A percentile compares a stretch with the other conserved stretches of the same genome.
These are phyloP conservation scores for Melospiza melodia DNA, from an alignment of 2,113 vertebrate species.

Conservation along the genomic window DNA sequence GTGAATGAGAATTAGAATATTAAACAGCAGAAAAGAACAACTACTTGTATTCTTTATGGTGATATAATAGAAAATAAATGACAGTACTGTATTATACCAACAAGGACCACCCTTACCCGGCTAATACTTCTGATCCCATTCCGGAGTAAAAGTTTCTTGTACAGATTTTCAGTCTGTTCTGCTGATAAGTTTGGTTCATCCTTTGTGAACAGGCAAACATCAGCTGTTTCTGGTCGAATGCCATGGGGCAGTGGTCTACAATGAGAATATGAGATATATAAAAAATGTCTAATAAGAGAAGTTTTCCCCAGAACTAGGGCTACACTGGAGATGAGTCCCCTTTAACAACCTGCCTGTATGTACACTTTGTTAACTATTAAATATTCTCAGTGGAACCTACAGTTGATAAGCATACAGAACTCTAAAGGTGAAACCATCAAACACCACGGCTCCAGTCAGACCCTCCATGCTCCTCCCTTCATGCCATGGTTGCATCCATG, in stretches of 20 bases:
- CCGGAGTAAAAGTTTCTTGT: constrained; percentile 82
- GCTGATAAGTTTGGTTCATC: constrained; percentile 80
- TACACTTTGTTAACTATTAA: not conserved
- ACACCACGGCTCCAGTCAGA: rapidly evolving
- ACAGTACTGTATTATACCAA: not conserved
- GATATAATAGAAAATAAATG: not conserved
- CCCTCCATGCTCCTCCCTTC: not conserved
- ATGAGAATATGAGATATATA: not conserved
- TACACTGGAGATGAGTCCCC: not conserved
- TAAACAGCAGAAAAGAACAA: not conserved
- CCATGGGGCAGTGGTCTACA: constrained; percentile 83
- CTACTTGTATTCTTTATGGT: not conserved
- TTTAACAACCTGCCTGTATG: not conserved
- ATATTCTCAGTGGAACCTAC: rapidly evolving
- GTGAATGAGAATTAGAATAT: not conserved
- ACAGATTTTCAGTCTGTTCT: constrained; percentile 88
- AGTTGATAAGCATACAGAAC: not conserved
- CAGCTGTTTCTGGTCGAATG: constrained; percentile 77
- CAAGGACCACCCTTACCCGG: constrained; percentile 73
- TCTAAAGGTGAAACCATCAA: not conserved
- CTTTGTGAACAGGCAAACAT: constrained; percentile 92
- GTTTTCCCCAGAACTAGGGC: not conserved
- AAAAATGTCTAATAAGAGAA: not conserved
- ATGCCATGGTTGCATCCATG: not conserved
- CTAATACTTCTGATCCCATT: constrained; percentile 78